Percentiles rank a stretch among this genome's conserved stretches.
Evolutionary conservation across 2,888 invertebrate genomes (phyloP).

Genomic region (Pyrrhia umbra): DNA sequence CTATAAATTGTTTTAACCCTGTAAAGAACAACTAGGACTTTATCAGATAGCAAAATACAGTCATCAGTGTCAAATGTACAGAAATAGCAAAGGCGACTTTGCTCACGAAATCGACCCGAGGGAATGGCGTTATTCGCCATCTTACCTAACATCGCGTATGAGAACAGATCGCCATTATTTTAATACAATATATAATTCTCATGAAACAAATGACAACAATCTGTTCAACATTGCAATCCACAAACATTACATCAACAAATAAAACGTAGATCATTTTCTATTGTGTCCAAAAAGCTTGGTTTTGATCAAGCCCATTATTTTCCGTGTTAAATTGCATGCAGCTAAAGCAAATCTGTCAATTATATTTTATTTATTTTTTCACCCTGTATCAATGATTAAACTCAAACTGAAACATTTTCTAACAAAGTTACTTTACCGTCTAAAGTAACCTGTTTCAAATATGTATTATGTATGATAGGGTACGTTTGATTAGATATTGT

Average conservation of each 20-base stretch:
- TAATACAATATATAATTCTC: not conserved
- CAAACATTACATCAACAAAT: not conserved
- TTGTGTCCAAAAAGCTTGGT: not conserved
- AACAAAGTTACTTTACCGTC: too few species aligned
- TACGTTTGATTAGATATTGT: not conserved
- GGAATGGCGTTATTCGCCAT: not conserved
- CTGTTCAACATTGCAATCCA: not conserved
- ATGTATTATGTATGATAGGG: not conserved
- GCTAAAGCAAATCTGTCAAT: not conserved
- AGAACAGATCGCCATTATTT: not conserved
- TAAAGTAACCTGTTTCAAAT: too few species aligned
- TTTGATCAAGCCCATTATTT: conserved; percentile 3
- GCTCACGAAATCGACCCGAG: conserved; percentile 6
- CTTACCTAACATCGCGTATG: not conserved
- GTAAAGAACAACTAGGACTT: too few species aligned
- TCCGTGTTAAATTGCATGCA: not conserved
- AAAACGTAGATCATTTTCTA: not conserved
- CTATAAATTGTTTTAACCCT: too few species aligned
- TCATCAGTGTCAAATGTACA: not conserved
- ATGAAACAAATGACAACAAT: not conserved
- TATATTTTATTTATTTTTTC: not conserved
- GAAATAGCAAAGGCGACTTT: not conserved
- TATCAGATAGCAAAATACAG: not conserved
- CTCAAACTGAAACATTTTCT: not conserved
- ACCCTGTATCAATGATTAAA: not conserved